Evolutionary conservation across 2,113 vertebrate species (phyloP).

Genomic region (Acanthochromis polyacanthus): DNA sequence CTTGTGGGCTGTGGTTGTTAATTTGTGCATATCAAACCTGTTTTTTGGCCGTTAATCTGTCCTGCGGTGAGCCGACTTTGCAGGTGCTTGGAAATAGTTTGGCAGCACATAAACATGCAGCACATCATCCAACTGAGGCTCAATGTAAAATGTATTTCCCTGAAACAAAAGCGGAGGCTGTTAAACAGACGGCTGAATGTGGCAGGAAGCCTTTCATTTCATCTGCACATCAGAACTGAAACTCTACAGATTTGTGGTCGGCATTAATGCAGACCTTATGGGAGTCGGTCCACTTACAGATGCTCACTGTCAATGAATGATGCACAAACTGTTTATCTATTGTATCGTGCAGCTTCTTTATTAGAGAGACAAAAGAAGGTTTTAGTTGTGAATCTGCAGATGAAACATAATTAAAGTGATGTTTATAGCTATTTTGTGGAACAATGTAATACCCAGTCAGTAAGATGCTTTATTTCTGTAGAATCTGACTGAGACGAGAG

Average conservation of each 20-base stretch:
- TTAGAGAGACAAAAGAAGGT: no score
- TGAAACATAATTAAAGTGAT: no score
- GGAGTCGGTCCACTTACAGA: conserved; percentile 51
- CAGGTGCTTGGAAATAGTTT: conserved; percentile 60
- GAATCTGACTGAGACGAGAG: no score
- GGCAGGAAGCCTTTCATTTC: conserved; percentile 62
- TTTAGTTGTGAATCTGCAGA: no score
- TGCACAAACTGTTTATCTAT: background rate
- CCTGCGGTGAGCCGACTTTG: conserved; percentile 27
- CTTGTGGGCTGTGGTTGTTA: conserved; percentile 37
- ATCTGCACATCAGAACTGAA: conserved; percentile 64
- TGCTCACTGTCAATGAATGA: conserved; percentile 4
- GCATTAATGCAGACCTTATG: conserved; percentile 39
- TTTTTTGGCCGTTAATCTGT: conserved; percentile 46
- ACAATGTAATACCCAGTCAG: no score
- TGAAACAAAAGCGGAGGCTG: conserved; percentile 56
- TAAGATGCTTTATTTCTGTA: no score
- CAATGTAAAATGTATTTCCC: conserved; percentile 52
- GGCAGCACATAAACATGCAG: conserved; percentile 58
- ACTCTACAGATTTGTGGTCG: conserved; percentile 37
- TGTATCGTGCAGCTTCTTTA: background rate
- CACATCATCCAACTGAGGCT: conserved; percentile 55
- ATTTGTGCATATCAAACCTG: conserved; percentile 59
- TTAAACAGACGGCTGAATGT: conserved; percentile 62
- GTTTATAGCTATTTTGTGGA: no score